Evolutionary conservation across 2,113 vertebrate genomes (phyloP), one percentile per base, ranked within the genome.

Genomic region (Gadus chalcogrammus): DNA sequence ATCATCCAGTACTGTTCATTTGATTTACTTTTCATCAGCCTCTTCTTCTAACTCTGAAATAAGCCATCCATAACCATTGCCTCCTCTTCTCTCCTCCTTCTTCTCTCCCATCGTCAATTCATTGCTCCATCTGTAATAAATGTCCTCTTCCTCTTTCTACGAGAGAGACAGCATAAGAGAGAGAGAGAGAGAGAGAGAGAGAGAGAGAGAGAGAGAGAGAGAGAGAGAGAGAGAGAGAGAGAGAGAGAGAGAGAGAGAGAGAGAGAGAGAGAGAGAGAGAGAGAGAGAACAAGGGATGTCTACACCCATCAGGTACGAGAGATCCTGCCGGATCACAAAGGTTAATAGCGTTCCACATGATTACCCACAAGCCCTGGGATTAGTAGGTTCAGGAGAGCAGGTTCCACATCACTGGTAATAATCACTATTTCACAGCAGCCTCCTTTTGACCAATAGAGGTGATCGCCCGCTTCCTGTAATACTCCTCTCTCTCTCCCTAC

Each of bases 281-380:
- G 42, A 1, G 42, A 48, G 8, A 9, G 42, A 15, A 2, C 1
- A 63, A 52, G 69, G 16, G 65, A 13, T 35, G 62, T 0, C 16
- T 35, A 52, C 73, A 79, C 81, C 75, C 73, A 80, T 82, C 75
- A 74, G 74, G 68, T 53, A 74, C 60, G 67, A 8, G 3, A 15
- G 81, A 64, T 79, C 63, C 53, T 42, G 16, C 3, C 60, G 24
- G 74, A 79, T 85, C 73, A 31, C 59, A 13, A 82, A 82, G 87
- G 85, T 89, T 89, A 91, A 92, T 88, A 83, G 82, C 84, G 67
- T 84, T 85, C 67, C 75, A 72, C 82, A 79, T 84, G 76, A 90
- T 89, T 85, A 88, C 81, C 79, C 84, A 79, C 75, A 79, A 81
- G 35, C 69, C 73, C n/a, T 15, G 38, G 83, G 87, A 86, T 86